phyloP scores from a whole-genome alignment of 2,113 vertebrate species.

The Mesitornis unicolor region DNA sequence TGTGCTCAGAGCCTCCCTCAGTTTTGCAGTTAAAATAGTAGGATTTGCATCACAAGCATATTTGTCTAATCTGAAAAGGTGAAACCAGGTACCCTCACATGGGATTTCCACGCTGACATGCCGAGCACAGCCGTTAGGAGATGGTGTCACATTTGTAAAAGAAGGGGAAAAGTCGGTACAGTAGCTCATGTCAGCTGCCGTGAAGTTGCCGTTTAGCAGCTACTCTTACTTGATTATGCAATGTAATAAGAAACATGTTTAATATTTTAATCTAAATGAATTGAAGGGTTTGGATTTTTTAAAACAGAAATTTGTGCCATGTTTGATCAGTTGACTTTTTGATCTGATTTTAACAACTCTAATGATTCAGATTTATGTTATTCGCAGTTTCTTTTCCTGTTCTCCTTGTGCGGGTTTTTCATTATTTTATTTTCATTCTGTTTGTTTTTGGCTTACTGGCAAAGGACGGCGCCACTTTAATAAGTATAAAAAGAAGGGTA shows the following conservation, averaged over 20 bases:
- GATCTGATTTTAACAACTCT: conserved; percentile 37
- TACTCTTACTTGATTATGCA: neutral
- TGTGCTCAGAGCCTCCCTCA: neutral
- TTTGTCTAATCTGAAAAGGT: neutral
- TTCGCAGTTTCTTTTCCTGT: conserved; percentile 15
- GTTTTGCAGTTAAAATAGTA: neutral
- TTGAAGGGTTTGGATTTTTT: neutral
- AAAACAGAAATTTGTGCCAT: neutral
- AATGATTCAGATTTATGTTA: conserved; percentile 40
- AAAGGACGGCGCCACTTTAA: conserved; percentile 72
- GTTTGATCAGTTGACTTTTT: conserved; percentile 22
- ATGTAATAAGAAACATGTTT: conserved; percentile 10
- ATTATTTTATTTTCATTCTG: conserved; percentile 61
- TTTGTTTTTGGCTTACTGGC: conserved; percentile 66
- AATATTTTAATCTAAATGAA: conserved; percentile 14
- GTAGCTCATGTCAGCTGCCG: neutral
- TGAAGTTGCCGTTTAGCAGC: neutral
- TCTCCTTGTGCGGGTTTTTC: conserved; percentile 51
- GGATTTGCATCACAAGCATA: neutral
- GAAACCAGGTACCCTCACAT: neutral
- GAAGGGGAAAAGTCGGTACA: neutral
- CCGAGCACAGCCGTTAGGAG: neutral
- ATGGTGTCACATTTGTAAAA: neutral
- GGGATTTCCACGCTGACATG: neutral
- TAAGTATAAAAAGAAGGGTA: conserved; percentile 71